These are phyloP conservation scores for Sebastes diaconus DNA, from an alignment of 2,797 vertebrate species.

Conservation along the genomic window DNA sequence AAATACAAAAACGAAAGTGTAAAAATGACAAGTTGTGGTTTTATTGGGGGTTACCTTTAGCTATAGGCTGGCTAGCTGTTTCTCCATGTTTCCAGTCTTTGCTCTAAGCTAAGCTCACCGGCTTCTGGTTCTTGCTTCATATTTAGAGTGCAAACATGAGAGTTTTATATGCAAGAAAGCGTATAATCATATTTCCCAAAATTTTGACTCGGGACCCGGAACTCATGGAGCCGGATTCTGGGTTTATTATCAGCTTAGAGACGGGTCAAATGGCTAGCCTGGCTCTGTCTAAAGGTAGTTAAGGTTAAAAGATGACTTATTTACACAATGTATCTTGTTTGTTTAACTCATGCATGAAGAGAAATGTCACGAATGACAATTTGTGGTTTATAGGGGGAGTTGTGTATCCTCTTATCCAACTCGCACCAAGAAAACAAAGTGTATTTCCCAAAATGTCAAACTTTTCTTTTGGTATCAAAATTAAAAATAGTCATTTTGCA, in stretches of 20 bases:
- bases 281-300: background rate
- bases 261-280: rapidly evolving
- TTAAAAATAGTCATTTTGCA: background rate
- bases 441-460: background rate
- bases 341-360: background rate
- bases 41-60: no score
- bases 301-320: background rate
- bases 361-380: background rate
- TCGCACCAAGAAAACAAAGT: no score
- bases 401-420: background rate
- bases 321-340: background rate
- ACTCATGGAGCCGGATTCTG: no score
- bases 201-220: background rate
- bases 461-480: background rate
- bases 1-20: background rate
- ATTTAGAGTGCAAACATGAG: background rate
- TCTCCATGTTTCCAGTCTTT: background rate
- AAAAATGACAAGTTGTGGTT: no score
- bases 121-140: background rate
- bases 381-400: background rate
- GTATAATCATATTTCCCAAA: background rate
- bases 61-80: no score
- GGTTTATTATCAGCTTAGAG: background rate
- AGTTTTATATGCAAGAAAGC: background rate
- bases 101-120: no score